Evolutionary conservation across 2,888 invertebrate genomes (phyloP), one percentile per base, ranked within the genome.

Genomic region (Dryomyza anilis): DNA sequence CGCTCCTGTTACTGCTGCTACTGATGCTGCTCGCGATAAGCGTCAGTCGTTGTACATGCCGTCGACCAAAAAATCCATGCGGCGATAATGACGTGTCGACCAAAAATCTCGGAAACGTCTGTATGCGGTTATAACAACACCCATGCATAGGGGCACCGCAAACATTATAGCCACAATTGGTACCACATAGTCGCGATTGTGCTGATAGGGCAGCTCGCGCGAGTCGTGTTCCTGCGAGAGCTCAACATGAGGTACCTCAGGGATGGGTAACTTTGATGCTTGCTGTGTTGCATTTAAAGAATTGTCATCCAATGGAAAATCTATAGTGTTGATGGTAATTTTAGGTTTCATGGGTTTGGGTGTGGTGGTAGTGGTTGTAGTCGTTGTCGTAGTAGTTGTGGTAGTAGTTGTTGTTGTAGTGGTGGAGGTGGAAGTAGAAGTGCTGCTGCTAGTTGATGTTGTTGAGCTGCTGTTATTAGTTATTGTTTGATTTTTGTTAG

Each of bases 31-130:
- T n/a, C n/a, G n/a, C n/a, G n/a, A n/a, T 14, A 55, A n/a, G 14
- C 52, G 82, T 83, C 81, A 92, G 78, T 92, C 92, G 84, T 93
- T 93, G 78, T 94, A 94, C 91, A 94, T 93, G 74, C 94, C 94
- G 82, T 94, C 94, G 63, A 94, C 90, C 14, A 94, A 86, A 78
- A 92, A 94, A 82, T 94, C 94, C 93, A 94, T 94, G 78, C 93
- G 86, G 69, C 91, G 88, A 76, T 94, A 94, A 81, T 94, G 93
- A 72, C 94, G 86, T 71, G 93, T 91, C 73, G 90, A 89, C 93
- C 94, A 94, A 78, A 92, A 92, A 78, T 94, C 93, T 72, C 89
- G 86, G n/a, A 92, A 89, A 70, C 89, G 85, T 71, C 89, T 88
- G 79, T 91, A 85, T 65, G 89, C 89, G 19, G 89, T 86, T 55